Conservation (phyloP, 1,140 invertebrate species). For the Penaeus japonicus region DNA sequence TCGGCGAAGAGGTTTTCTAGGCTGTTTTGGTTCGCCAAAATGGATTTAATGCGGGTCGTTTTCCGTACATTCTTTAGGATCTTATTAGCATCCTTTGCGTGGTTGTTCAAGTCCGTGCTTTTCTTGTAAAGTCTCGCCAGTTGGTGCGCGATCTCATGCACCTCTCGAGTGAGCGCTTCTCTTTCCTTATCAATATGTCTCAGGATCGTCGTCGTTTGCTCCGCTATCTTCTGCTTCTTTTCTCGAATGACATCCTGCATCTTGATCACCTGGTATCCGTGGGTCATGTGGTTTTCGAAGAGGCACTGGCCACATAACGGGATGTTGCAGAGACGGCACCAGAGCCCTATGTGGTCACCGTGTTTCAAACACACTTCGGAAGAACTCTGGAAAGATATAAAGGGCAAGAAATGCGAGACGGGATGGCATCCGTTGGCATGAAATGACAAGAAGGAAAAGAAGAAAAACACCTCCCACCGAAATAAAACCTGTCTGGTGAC, state of each 20-base stretch:
- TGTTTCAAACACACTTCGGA: conserved; percentile 3
- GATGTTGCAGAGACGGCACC: conserved; percentile 22
- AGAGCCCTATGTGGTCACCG: conserved; percentile 7
- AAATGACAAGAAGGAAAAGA: background rate
- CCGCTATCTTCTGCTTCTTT: background rate
- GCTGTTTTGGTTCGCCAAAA: background rate
- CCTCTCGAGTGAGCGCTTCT: background rate
- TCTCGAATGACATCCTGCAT: background rate
- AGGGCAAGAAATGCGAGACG: background rate
- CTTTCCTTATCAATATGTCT: background rate
- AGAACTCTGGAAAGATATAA: background rate
- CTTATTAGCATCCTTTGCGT: background rate
- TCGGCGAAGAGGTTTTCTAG: too few relatives aligned
- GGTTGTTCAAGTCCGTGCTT: background rate
- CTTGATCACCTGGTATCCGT: conserved; percentile 6
- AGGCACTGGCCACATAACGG: conserved; percentile 39
- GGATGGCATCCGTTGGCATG: too few relatives aligned
- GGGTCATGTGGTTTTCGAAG: conserved; percentile 19
- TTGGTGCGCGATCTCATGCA: background rate
- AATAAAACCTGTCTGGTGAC: too few relatives aligned
- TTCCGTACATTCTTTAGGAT: background rate
- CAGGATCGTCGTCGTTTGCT: background rate
- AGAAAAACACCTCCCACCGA: too few relatives aligned
- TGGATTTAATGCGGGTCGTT: background rate
- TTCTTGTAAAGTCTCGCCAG: background rate